Evolutionary conservation across 2,888 invertebrate species (phyloP), one percentile per base, ranked within the genome.

Genomic region (Mesorhabditis sp.): DNA sequence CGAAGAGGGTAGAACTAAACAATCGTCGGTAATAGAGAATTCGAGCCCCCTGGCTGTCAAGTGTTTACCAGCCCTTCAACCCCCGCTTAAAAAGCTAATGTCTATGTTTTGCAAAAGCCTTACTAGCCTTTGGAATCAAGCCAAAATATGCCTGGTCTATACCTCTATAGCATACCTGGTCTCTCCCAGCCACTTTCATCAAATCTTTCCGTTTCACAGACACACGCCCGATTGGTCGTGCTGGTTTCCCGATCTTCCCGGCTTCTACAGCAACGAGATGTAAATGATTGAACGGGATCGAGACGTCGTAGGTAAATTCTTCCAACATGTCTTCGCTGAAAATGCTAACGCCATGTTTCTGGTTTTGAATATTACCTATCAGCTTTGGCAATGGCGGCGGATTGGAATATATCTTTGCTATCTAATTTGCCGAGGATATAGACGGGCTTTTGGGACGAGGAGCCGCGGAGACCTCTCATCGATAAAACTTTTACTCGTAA

Each of bases 261-360:
- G 58, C 58, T 50, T 50, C 58, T 13, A 50, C 58, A 50, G n/a
- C 58, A 50, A 50, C 58, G n/a, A 50, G 58, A 50, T 50, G 58
- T 50, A 50, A 50, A 50, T 50, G 58, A 50, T 50, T 50, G 58
- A 50, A 50, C n/a, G 58, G 58, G n/a, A n/a, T 13, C 7, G 58
- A 50, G 58, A 50, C 58, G n/a, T 50, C 58, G 58, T 50, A 50
- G 58, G 58, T 50, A 50, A 50, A 50, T n/a, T 50, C 58, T 50
- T 50, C 58, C 58, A 50, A 50, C 7, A 50, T 50, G n/a, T 50
- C 58, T 50, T 50, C 58, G n/a, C 58, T 50, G n/a, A 50, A 50
- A 13, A 13, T 50, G 58, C n/a, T 50, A 13, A 28, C 28, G 28
- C 1, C 28, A 28, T 28, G 28, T 28, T 28, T 28, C 28, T 28